These are phyloP conservation scores for Apolygus lucorum DNA, from an alignment of 1,140 invertebrate genomes.

Conservation along the genomic window DNA sequence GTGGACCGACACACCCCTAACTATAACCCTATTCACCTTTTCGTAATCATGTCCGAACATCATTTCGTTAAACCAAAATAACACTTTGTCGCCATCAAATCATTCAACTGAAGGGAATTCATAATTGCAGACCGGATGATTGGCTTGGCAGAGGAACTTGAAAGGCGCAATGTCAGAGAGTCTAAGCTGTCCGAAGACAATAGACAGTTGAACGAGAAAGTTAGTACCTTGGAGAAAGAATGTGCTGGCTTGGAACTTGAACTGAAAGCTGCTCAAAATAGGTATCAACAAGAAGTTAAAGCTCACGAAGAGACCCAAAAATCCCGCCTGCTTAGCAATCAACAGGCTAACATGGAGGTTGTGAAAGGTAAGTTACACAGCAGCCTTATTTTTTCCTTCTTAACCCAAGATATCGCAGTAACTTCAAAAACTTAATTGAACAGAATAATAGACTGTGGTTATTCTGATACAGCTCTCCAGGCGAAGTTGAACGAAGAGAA, in stretches of 20 bases:
- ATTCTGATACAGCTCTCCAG: conserved; percentile 74
- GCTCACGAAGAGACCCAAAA: conserved; percentile 84
- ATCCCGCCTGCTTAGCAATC: conserved; percentile 70
- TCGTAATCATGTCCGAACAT: no score
- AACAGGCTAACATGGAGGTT: conserved; percentile 82
- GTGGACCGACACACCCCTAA: no score
- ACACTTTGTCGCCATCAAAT: no score
- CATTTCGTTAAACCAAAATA: no score
- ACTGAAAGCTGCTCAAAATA: conserved; percentile 72
- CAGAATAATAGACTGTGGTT: no score
- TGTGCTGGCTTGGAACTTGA: conserved; percentile 77
- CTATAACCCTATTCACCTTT: no score
- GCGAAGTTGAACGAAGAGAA: conserved; percentile 86
- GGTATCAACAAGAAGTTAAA: conserved; percentile 80
- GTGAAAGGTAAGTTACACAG: conserved; percentile 81
- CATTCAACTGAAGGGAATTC: no score
- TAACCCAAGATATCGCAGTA: no score
- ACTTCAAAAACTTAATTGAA: no score
- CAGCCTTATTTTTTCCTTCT: no score
- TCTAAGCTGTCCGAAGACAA: conserved; percentile 65
- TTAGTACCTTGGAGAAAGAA: conserved; percentile 80
- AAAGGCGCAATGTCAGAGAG: conserved; percentile 59
- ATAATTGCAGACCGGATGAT: conserved; percentile 40
- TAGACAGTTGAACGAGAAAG: conserved; percentile 63
- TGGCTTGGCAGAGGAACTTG: conserved; percentile 63